A percentile compares a stretch with the other conserved stretches of the same genome.
phyloP scores from a whole-genome alignment of 1,140 invertebrate species.

The Pinna nobilis region DNA sequence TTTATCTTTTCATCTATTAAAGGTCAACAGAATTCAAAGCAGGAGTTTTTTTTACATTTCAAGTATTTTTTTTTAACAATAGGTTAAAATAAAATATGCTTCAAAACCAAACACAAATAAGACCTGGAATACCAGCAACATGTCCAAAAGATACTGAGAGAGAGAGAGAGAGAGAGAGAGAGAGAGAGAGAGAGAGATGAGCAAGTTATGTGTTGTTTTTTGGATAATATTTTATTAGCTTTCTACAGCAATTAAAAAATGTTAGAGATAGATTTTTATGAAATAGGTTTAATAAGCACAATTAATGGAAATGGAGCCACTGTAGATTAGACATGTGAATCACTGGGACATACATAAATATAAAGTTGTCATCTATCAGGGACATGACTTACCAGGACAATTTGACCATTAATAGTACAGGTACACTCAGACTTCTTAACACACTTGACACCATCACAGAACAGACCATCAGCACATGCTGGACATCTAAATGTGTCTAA shows the following conservation, averaged over 20 bases:
- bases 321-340: not conserved
- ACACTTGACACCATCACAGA: constrained; percentile 18
- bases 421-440: constrained; percentile 8
- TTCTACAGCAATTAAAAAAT: not conserved
- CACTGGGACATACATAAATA: not conserved
- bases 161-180: too few species aligned
- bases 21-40: not conserved
- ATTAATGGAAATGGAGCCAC: not conserved
- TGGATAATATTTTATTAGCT: not conserved
- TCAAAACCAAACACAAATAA: too few species aligned
- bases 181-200: too few species aligned
- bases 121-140: too few species aligned
- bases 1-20: not conserved
- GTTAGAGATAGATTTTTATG: not conserved
- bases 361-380: too few species aligned
- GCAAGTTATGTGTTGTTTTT: too few species aligned
- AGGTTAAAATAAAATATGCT: too few species aligned
- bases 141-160: too few species aligned
- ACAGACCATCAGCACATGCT: not conserved
- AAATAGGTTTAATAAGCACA: not conserved
- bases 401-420: constrained; percentile 4
- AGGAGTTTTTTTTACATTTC: too few species aligned
- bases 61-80: too few species aligned
- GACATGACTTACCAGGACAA: not conserved
- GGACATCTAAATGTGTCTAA: constrained; percentile 11